Evolutionary conservation across 2,113 vertebrate genomes (phyloP).

Genomic region (Atlantisia rogersi): DNA sequence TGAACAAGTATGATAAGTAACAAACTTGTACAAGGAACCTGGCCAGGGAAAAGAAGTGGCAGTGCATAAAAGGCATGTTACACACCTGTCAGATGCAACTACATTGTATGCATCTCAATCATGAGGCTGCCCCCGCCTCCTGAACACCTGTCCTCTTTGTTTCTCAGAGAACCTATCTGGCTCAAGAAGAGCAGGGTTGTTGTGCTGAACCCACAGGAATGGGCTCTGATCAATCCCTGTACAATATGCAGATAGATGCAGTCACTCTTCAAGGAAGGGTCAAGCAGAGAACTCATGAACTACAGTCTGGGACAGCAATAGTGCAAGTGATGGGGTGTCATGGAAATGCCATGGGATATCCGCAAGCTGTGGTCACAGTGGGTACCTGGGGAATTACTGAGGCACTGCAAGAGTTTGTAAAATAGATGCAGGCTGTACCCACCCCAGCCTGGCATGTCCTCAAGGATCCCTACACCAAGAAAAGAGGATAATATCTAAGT

Average conservation of each 20-base stretch:
- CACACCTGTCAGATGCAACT: not conserved
- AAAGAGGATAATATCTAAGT: not conserved
- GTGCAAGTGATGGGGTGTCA: not conserved
- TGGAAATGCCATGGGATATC: rapidly evolving
- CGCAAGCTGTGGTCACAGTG: not conserved
- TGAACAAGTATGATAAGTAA: not conserved
- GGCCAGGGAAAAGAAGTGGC: not conserved
- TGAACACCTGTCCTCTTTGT: not conserved
- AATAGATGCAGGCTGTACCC: not conserved
- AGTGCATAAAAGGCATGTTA: not conserved
- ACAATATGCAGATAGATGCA: not conserved
- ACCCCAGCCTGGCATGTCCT: not conserved
- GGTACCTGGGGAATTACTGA: not conserved
- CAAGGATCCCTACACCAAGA: not conserved
- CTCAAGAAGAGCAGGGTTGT: not conserved
- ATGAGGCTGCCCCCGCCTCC: not conserved
- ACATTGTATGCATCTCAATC: not conserved
- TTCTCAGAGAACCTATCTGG: not conserved
- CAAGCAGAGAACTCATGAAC: not conserved
- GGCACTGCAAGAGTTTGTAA: not conserved
- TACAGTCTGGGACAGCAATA: not conserved
- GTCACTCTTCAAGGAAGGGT: not conserved
- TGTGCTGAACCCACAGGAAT: rapidly evolving
- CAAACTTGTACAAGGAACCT: not conserved
- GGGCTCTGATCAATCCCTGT: not conserved